phyloP scores from a whole-genome alignment of 2,113 vertebrate species.

The Barbus barbus region DNA sequence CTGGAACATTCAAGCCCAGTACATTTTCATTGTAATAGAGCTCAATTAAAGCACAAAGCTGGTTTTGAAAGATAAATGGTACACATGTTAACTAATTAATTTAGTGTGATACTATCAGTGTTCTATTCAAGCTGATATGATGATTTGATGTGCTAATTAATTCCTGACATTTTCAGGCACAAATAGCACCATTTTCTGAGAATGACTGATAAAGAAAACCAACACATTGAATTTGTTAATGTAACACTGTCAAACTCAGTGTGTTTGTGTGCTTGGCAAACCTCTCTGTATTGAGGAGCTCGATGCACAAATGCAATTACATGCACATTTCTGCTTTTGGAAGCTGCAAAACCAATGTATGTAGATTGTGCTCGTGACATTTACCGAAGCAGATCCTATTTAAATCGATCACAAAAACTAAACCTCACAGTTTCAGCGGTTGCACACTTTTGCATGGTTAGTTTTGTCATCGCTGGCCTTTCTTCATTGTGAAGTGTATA shows the following conservation, averaged over 20 bases:
- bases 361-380: neutral
- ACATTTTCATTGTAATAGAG: neutral
- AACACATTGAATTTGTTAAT: neutral
- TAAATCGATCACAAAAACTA: neutral
- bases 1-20: neutral
- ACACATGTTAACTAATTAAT: neutral
- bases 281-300: neutral
- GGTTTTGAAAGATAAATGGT: neutral
- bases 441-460: conserved; percentile 29
- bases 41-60: neutral
- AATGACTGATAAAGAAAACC: neutral
- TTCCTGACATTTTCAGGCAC: neutral
- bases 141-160: neutral
- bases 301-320: too few species aligned
- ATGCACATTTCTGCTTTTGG: neutral
- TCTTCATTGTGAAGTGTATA: too few species aligned
- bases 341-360: neutral
- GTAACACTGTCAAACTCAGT: neutral
- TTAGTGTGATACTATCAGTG: neutral
- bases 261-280: neutral
- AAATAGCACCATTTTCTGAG: neutral
- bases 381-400: too few species aligned
- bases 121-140: neutral
- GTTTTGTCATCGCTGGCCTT: conserved; percentile 42
- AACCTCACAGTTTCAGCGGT: neutral